Percentiles rank a stretch among this genome's conserved stretches.
Evolutionary conservation across 2,797 vertebrate species (phyloP).

Genomic region (Anomalospiza imberbis): DNA sequence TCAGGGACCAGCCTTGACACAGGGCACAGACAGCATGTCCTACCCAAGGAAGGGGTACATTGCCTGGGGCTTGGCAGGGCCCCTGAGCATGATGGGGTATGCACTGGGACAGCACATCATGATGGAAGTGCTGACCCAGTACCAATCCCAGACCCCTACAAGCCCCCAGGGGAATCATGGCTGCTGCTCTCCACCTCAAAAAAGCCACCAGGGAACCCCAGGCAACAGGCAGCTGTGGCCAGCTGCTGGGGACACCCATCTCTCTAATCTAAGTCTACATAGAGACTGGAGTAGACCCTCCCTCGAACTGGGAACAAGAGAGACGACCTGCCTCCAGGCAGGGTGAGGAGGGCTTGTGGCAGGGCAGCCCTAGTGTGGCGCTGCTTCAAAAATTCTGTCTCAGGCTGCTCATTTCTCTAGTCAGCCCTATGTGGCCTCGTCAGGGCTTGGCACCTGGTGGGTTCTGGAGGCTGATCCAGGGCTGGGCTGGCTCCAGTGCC

Average conservation of each 20-base stretch:
- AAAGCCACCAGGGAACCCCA: background rate
- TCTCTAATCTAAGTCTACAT: fast-evolving
- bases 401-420: background rate
- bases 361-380: background rate
- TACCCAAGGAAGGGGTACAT: background rate
- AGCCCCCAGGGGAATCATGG: background rate
- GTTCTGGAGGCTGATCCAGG: background rate
- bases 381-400: background rate
- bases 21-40: background rate
- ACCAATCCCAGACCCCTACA: background rate
- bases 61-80: background rate
- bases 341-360: background rate
- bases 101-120: background rate
- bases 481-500: background rate
- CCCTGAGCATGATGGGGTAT: fast-evolving
- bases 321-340: background rate
- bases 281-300: background rate
- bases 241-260: background rate
- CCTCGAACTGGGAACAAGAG: fast-evolving
- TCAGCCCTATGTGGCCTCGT: background rate
- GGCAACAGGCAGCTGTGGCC: background rate
- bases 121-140: background rate
- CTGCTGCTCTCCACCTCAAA: background rate
- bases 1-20: constrained; percentile 44
- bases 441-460: fast-evolving